Evolutionary conservation across 2,888 invertebrate species (phyloP).

Genomic region (Asteroscopus sphinx): DNA sequence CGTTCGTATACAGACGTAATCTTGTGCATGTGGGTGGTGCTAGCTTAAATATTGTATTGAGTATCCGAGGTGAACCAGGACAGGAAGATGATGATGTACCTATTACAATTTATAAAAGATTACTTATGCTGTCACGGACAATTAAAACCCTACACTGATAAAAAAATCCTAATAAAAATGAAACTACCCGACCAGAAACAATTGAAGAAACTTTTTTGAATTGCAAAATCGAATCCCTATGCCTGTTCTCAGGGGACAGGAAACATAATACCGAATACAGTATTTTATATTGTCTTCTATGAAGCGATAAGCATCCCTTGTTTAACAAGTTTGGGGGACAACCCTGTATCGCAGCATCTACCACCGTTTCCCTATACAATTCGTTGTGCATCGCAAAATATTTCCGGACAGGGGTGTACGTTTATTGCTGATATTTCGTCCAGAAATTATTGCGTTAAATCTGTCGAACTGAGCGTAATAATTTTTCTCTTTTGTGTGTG

Average conservation of each 20-base stretch:
- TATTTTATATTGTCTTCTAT: constrained; percentile 59
- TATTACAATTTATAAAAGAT: too few relatives aligned
- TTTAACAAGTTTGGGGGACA: constrained; percentile 51
- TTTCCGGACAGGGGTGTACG: constrained; percentile 58
- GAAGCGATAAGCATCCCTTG: constrained; percentile 50
- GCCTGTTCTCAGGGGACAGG: constrained; percentile 35
- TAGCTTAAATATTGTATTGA: too few relatives aligned
- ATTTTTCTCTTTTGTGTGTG: constrained; percentile 14
- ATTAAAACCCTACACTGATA: constrained; percentile 13
- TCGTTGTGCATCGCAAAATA: constrained; percentile 72
- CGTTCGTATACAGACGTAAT: too few relatives aligned
- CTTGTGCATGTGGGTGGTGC: too few relatives aligned
- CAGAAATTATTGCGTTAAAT: constrained; percentile 69
- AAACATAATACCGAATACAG: constrained; percentile 51
- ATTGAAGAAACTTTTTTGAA: constrained; percentile 45
- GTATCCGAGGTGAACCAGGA: too few relatives aligned
- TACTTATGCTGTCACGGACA: too few relatives aligned
- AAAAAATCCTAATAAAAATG: constrained; percentile 14
- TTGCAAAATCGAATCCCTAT: constrained; percentile 41
- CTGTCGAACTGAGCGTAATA: constrained; percentile 33
- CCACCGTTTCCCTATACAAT: constrained; percentile 66
- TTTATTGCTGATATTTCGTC: constrained; percentile 64
- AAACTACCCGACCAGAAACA: constrained; percentile 23
- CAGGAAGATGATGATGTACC: too few relatives aligned
- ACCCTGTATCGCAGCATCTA: constrained; percentile 50